Evolutionary conservation across 23 tunicate species (phyloP).

Genomic region (Trididemnum clinides): DNA sequence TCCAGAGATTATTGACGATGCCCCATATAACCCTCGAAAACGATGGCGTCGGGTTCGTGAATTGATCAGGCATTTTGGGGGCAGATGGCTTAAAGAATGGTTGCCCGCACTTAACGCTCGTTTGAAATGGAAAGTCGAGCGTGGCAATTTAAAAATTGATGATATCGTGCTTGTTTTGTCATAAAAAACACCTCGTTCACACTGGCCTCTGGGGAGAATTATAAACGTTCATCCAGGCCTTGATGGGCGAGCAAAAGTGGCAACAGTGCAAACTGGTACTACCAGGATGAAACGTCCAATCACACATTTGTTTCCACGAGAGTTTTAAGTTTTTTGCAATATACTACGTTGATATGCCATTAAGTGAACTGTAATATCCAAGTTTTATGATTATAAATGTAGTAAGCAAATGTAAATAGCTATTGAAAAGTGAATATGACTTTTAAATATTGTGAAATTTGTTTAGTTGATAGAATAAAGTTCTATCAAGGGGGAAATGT

Average conservation of each 20-base stretch:
- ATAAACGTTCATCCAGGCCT: neutral
- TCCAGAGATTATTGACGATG: neutral
- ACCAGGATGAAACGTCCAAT: neutral
- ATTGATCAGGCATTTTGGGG: neutral
- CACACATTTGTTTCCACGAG: no score
- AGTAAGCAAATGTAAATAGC: no score
- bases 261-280: neutral
- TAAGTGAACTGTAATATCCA: no score
- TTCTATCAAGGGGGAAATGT: no score
- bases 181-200: neutral
- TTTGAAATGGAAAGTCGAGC: neutral
- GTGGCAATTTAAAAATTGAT: neutral
- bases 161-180: conserved; percentile 7
- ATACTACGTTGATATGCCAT: no score
- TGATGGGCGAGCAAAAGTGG: neutral
- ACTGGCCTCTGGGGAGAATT: conserved; percentile 4
- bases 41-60: conserved; percentile 3
- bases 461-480: no score
- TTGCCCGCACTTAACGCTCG: neutral
- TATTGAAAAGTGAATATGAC: no score
- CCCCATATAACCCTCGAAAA: neutral
- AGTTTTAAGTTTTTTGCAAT: no score
- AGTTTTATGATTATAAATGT: no score
- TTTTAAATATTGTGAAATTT: no score
- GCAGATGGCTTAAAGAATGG: conserved; percentile 16